A percentile compares a stretch with the other conserved stretches of the same genome.
Evolutionary conservation across 2,797 vertebrate genomes (phyloP).

Genomic region (Rhabdophis nuchalis): DNA sequence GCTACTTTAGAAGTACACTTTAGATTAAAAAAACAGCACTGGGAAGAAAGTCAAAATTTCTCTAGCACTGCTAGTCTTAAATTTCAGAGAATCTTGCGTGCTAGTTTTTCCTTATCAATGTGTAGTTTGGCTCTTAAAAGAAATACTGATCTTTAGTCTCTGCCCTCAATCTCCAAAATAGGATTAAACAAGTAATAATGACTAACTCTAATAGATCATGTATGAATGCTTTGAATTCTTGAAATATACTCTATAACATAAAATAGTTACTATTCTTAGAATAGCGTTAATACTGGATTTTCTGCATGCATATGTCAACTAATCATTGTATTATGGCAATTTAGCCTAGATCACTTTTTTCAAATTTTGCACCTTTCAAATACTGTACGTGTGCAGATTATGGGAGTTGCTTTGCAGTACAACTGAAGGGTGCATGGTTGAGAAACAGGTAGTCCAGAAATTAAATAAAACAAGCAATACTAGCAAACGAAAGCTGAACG

Average conservation of each 20-base stretch:
- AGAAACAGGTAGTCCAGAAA: background rate
- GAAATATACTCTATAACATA: background rate
- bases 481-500: background rate
- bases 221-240: conserved; percentile 1
- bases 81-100: background rate
- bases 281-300: background rate
- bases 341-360: background rate
- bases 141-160: background rate
- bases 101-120: background rate
- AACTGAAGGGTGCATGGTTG: background rate
- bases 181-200: background rate
- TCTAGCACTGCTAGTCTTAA: background rate
- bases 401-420: background rate
- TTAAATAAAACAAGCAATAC: background rate
- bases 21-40: background rate
- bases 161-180: background rate
- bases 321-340: background rate
- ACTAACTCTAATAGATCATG: background rate
- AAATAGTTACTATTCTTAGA: background rate
- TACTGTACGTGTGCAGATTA: background rate
- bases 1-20: background rate
- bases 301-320: background rate
- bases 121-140: background rate
- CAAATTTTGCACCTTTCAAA: background rate
- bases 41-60: background rate